These are phyloP conservation scores for Atta colombica DNA, from an alignment of 1,140 invertebrate species.

Conservation along the genomic window DNA sequence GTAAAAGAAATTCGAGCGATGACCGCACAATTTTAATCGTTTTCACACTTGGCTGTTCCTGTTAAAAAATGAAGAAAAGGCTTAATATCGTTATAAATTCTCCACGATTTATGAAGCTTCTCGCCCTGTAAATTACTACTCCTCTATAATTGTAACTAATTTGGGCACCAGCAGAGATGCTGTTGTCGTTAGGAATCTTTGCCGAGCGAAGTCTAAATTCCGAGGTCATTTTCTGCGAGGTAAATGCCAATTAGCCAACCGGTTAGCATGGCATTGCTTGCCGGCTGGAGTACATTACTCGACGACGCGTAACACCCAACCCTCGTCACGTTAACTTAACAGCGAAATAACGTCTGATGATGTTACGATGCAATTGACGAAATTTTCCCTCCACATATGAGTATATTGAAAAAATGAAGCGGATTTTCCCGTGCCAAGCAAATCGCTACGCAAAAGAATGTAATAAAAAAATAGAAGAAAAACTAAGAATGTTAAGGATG, in stretches of 20 bases:
- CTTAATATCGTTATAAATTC: neutral
- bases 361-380: constrained; percentile 46
- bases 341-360: constrained; percentile 64
- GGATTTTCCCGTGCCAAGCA: neutral
- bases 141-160: constrained; percentile 68
- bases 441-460: neutral
- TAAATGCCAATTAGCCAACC: constrained; percentile 81
- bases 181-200: constrained; percentile 32
- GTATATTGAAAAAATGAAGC: constrained; percentile 9
- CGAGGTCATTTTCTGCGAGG: constrained; percentile 77
- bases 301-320: constrained; percentile 47
- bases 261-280: constrained; percentile 76
- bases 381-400: constrained; percentile 25
- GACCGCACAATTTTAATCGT: constrained; percentile 2
- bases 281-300: constrained; percentile 68
- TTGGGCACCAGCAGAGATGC: constrained; percentile 41
- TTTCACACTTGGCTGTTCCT: neutral
- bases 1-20: neutral
- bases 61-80: constrained; percentile 4
- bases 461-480: neutral
- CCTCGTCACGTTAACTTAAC: constrained; percentile 44
- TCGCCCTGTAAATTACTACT: constrained; percentile 53
- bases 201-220: constrained; percentile 63
- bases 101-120: neutral
- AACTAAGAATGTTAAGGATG: neutral